Percentiles rank a stretch among this genome's conserved stretches.
phyloP scores from a whole-genome alignment of 2,797 vertebrate species.

The Aratinga solstitialis region DNA sequence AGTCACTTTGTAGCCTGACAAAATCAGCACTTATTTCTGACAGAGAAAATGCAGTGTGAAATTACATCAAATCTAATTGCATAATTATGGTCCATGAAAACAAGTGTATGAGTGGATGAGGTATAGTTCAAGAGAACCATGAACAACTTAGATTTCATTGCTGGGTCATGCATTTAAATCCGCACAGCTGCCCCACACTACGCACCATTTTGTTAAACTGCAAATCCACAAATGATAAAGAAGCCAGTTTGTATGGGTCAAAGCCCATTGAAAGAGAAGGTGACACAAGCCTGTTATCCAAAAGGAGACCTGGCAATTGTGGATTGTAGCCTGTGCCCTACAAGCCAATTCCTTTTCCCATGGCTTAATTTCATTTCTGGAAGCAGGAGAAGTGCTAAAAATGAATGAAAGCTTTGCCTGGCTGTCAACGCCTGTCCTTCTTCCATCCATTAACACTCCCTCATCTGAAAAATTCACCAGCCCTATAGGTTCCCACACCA shows the following conservation, averaged over 20 bases:
- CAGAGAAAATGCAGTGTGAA: not conserved
- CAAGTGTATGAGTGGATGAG: not conserved
- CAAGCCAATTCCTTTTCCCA: not conserved
- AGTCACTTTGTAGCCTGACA: not conserved
- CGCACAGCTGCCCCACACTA: not conserved
- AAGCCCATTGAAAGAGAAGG: not conserved
- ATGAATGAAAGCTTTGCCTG: not conserved
- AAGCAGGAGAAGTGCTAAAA: conserved; percentile 2
- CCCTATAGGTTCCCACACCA: conserved; percentile 40
- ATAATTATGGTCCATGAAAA: conserved; percentile 1
- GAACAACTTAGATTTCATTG: not conserved
- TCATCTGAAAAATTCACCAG: conserved; percentile 31
- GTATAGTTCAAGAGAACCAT: not conserved
- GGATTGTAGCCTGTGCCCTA: not conserved
- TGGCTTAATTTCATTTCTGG: not conserved
- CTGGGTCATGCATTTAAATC: not conserved
- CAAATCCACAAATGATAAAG: not conserved
- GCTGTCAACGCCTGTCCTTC: not conserved
- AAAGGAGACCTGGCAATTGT: not conserved
- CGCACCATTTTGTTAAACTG: not conserved
- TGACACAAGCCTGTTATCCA: not conserved
- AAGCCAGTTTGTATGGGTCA: not conserved
- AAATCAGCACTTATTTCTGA: not conserved
- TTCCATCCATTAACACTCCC: conserved; percentile 34
- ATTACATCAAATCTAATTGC: not conserved